phyloP scores from a whole-genome alignment of 2,888 invertebrate genomes.

The Amiota minor region DNA sequence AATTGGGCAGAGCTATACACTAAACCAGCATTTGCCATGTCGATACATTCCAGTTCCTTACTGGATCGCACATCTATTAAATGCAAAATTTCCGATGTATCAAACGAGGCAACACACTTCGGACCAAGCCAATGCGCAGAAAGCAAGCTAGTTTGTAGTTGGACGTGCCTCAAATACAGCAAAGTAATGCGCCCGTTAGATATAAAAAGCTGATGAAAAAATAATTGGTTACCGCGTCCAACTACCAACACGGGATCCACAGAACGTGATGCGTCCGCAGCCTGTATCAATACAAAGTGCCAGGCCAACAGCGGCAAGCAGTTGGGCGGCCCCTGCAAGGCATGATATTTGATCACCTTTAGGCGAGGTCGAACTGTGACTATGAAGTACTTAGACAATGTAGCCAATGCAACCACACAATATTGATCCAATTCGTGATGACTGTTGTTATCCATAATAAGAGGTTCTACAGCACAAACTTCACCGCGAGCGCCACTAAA shows the following conservation, averaged over 20 bases:
- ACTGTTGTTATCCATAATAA: conserved; percentile 74
- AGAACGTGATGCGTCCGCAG: conserved; percentile 78
- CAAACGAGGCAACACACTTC: conserved; percentile 87
- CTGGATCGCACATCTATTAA: conserved; percentile 91
- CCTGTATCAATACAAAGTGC: conserved; percentile 91
- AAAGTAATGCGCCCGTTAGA: conserved; percentile 76
- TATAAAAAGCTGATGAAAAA: conserved; percentile 83
- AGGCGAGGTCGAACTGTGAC: conserved; percentile 85
- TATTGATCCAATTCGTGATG: conserved; percentile 82
- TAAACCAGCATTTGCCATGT: conserved; percentile 85
- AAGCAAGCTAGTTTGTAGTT: conserved; percentile 81
- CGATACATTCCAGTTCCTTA: conserved; percentile 87
- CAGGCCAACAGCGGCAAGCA: conserved; percentile 93
- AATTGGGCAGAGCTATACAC: conserved; percentile 90
- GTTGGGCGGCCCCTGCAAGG: conserved; percentile 82
- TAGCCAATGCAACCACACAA: conserved; percentile 92
- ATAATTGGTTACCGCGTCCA: conserved; percentile 86
- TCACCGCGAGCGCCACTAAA: conserved; percentile 98
- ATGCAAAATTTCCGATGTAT: conserved; percentile 87
- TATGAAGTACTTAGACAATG: conserved; percentile 87
- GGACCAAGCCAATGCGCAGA: conserved; percentile 88
- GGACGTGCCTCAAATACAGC: conserved; percentile 81
- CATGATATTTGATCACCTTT: conserved; percentile 84
- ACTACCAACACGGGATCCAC: conserved; percentile 92
- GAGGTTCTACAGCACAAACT: conserved; percentile 84